These are phyloP conservation scores for Myotis vivesi DNA, from an alignment of 2,797 vertebrate genomes.

Conservation along the genomic window DNA sequence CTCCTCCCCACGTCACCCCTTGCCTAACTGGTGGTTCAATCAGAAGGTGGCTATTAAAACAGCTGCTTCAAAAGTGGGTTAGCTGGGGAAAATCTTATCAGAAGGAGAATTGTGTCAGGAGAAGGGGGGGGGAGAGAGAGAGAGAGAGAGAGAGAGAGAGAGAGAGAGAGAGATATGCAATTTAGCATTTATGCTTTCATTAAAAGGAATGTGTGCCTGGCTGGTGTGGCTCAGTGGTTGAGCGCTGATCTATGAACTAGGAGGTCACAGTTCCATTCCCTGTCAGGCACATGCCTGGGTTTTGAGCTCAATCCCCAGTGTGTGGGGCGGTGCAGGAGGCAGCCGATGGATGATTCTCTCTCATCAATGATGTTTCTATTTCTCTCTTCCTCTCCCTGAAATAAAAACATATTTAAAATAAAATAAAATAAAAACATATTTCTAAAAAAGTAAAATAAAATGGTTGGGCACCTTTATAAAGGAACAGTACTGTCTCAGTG, in stretches of 20 bases:
- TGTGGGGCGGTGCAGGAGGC: no score
- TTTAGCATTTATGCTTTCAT: neutral
- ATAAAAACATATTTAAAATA: no score
- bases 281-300: no score
- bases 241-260: no score
- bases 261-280: no score
- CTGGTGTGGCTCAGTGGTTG: no score
- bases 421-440: no score
- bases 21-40: neutral
- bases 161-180: neutral
- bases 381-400: no score
- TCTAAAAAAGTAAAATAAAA: neutral
- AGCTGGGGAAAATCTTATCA: conserved; percentile 25
- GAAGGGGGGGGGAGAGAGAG: neutral
- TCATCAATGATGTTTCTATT: no score
- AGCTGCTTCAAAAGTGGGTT: neutral
- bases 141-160: neutral
- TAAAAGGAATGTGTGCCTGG: neutral
- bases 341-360: no score
- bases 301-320: no score
- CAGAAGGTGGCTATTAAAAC: neutral
- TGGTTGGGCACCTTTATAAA: neutral
- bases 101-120: conserved; percentile 28
- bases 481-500: neutral
- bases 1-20: neutral